A percentile compares a stretch with the other conserved stretches of the same genome.
These are phyloP conservation scores for Tolmerus cingulatus DNA, from an alignment of 2,888 invertebrate genomes.

Conservation along the genomic window DNA sequence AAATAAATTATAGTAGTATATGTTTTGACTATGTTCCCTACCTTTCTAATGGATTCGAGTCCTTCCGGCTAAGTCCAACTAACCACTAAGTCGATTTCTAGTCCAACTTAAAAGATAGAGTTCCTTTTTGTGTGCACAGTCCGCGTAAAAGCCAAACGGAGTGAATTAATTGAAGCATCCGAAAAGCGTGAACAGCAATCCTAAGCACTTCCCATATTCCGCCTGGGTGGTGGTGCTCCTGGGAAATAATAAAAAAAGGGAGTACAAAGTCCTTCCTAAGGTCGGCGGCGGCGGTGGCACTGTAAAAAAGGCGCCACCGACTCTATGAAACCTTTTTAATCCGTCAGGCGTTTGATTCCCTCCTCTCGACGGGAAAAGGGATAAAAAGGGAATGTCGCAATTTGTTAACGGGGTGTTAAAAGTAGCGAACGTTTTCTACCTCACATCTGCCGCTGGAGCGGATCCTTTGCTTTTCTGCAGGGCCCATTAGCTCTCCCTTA, in stretches of 20 bases:
- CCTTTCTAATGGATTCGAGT: neutral
- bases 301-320: neutral
- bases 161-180: neutral
- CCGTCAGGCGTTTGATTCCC: neutral
- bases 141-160: neutral
- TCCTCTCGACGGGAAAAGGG: neutral
- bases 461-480: neutral
- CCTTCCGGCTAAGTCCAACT: neutral
- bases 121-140: neutral
- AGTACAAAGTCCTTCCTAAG: neutral
- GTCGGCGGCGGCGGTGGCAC: neutral
- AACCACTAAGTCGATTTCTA: neutral
- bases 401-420: conserved; percentile 3
- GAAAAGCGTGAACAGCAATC: neutral
- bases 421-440: neutral
- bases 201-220: neutral
- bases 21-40: neutral
- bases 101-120: neutral
- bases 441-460: neutral
- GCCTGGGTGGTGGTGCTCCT: neutral
- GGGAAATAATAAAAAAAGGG: neutral
- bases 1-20: too few species aligned
- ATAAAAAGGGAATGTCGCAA: neutral
- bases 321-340: neutral
- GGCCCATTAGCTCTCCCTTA: conserved; percentile 16